phyloP scores from a whole-genome alignment of 2,888 invertebrate species.

The Athalia rosae region DNA sequence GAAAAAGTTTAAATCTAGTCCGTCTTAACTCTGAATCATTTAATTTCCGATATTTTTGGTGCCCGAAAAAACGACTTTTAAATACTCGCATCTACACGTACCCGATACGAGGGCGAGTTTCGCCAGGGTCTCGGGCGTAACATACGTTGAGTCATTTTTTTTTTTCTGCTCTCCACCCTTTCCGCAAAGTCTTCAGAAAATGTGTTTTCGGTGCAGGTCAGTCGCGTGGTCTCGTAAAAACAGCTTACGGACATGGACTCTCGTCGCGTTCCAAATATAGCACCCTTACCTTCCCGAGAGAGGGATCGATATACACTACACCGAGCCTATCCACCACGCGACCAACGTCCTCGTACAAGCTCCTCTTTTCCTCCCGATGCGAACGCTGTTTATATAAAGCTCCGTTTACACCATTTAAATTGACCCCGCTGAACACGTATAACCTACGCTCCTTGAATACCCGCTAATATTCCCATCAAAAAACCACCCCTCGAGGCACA shows the following conservation, averaged over 20 bases:
- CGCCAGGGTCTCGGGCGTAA: not conserved
- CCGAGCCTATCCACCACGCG: conserved; percentile 29
- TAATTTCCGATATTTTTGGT: not conserved
- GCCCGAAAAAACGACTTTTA: not conserved
- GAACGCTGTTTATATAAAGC: conserved; percentile 30
- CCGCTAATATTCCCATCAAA: conserved; percentile 20
- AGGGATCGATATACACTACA: conserved; percentile 42
- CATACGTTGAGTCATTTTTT: not conserved
- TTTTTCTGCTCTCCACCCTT: not conserved
- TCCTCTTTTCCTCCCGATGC: not conserved
- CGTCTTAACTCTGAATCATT: conserved; percentile 1
- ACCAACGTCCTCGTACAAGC: conserved; percentile 12
- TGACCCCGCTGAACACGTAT: conserved; percentile 17
- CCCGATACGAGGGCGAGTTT: too few species aligned
- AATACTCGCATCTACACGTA: not conserved
- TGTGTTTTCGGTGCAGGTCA: not conserved
- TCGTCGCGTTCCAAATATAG: conserved; percentile 42
- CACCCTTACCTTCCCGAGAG: conserved; percentile 1
- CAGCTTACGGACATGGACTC: conserved; percentile 29
- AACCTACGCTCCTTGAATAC: conserved; percentile 1
- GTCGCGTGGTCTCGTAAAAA: conserved; percentile 40
- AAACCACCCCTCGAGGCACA: not conserved
- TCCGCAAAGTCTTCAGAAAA: not conserved
- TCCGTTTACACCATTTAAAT: conserved; percentile 24
- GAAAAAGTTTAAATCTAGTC: not conserved